These are phyloP conservation scores for Meloidogyne chitwoodi DNA, from an alignment of 1,140 invertebrate species.

Conservation along the genomic window DNA sequence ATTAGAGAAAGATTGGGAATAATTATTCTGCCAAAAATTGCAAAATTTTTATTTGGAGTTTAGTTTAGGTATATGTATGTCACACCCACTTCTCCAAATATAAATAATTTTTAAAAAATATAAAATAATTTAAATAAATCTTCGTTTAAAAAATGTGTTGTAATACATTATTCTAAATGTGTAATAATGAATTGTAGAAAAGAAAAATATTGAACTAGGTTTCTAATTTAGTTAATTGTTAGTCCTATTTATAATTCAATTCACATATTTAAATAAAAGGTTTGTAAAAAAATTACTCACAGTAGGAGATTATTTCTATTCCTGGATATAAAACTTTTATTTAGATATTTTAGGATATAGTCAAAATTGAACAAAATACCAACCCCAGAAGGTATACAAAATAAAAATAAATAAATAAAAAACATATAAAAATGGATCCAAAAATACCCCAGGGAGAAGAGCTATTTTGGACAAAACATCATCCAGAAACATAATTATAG, in stretches of 20 bases:
- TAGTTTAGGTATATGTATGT: background rate
- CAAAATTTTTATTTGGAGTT: background rate
- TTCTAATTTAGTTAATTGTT: background rate
- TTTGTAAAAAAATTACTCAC: background rate
- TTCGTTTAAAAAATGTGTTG: too few species aligned
- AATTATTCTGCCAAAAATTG: background rate
- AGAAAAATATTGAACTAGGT: too few species aligned
- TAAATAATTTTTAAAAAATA: too few species aligned
- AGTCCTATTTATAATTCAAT: background rate
- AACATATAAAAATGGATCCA: background rate
- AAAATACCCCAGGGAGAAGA: background rate
- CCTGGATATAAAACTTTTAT: background rate
- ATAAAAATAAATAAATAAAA: background rate
- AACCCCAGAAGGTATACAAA: too few species aligned
- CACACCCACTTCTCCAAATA: too few species aligned
- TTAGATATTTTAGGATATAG: background rate
- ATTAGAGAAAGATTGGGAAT: background rate
- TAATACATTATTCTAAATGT: too few species aligned
- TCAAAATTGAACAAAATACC: too few species aligned
- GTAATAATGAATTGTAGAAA: too few species aligned
- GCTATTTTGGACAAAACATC: background rate
- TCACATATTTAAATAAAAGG: background rate
- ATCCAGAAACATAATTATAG: too few species aligned
- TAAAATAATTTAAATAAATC: too few species aligned
- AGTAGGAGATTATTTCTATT: background rate